phyloP scores from a whole-genome alignment of 2,888 invertebrate species.

The Melangyna quadrimaculata region DNA sequence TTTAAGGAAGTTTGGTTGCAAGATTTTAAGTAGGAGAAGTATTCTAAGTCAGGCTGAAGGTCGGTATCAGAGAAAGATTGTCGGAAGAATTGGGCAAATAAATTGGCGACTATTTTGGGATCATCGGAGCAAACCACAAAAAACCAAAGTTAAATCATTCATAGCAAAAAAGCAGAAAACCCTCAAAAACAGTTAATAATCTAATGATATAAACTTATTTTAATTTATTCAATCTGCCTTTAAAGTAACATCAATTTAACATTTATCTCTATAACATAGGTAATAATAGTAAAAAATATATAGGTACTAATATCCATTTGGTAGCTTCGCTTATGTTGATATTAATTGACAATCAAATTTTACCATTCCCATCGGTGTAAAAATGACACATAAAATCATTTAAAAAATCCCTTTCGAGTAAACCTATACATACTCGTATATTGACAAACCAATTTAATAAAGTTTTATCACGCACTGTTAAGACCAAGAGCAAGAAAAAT shows the following conservation, averaged over 20 bases:
- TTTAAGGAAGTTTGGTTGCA: no score
- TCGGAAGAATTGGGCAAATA: no score
- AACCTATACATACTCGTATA: neutral
- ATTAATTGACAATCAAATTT: slow-evolving; percentile 73
- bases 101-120: no score
- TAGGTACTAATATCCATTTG: slow-evolving; percentile 14
- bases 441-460: slow-evolving; percentile 48
- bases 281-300: neutral
- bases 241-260: neutral
- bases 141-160: no score
- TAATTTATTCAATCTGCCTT: neutral
- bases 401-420: slow-evolving; percentile 55
- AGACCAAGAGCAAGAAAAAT: slow-evolving; percentile 2
- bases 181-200: no score
- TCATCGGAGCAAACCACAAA: no score
- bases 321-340: slow-evolving; percentile 49
- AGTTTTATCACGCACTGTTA: slow-evolving; percentile 55
- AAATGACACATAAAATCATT: slow-evolving; percentile 57
- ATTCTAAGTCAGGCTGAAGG: no score
- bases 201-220: no score
- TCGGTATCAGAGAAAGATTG: no score
- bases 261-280: neutral
- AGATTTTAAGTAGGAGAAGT: no score
- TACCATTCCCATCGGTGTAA: slow-evolving; percentile 40
- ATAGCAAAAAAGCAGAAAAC: no score